Evolutionary conservation across 2,888 invertebrate species (phyloP), one percentile per base, ranked within the genome.

Genomic region (Heliconius ismenius): DNA sequence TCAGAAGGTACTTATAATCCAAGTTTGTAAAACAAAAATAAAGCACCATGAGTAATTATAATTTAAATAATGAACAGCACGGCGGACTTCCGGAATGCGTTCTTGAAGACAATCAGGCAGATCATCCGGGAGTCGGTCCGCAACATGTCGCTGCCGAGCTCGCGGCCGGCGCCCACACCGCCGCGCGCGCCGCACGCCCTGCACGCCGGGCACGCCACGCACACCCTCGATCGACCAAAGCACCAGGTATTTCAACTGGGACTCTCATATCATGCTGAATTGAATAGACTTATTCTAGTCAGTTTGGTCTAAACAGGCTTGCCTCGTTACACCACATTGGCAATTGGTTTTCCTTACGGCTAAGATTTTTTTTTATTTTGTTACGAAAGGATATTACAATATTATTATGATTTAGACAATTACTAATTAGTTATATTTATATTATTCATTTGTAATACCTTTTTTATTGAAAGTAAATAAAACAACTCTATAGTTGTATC

Each of bases 51-150:
- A 13, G 24, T 67, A 13, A 39, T 10, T 64, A 36, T 64, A 32
- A 36, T 32, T 13, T 4, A n/a, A n/a, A 10, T 63, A 60, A n/a
- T 18, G 4, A 21, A 26, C 75, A 98, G 98, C 91, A 98, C 99
- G 75, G 97, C 97, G 78, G 99, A 99, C 91, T 99, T 99, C 93
- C 97, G 99, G 83, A 98, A 98, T 92, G 98, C 98, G 83, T 99
- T 99, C 95, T 95, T 99, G 86, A 98, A 98, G 94, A 99, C 98
- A 78, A 99, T 99, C 86, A 96, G 99, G 76, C 99, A 99, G 93
- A 99, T 99, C 82, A 99, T 99, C 85, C 96, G 99, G 81, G 99
- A 99, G 93, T 98, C 98, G 79, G 99, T 99, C 67, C 96, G 98
- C 84, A 98, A 98, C 92, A 99, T 99, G 99, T 97, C 98, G 86